Base-by-base conservation (phyloP, 2,888 invertebrate genomes). In the Tubulanus polymorphus region DNA sequence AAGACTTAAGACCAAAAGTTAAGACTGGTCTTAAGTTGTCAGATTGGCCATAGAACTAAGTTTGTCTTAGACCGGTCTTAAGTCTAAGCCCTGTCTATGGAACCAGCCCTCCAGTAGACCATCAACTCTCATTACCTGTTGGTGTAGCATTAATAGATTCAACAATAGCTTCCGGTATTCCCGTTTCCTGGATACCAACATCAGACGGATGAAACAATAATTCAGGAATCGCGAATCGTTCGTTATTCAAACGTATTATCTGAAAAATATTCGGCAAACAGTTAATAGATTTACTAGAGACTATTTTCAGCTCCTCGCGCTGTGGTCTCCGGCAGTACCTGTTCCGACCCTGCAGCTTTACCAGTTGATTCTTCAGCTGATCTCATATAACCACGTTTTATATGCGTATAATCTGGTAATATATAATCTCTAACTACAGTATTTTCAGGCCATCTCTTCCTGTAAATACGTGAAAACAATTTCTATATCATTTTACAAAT, bases 201-300 rank as follows among this genome's bases (percentile, higher is more conserved):
- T 97, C 95, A 1, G 91, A 90, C 0, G 99, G 99, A 73, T 89
- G 86, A 74, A 99, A 96, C 2, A 99, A 80, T 1, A 97, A 82
- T 80, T 99, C 99, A 0, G 99, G 97, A 48, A 97, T 89, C 0
- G 90, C 85, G 76, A 99, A 96, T 48, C 97, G 81, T 80, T 99
- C 99, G 71, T 93, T 95, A 79, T 90, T 93, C 68, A 99, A 81
- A 37, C 89, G 81, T 37, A 99, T 83, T 20, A 89, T 86, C 83
- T 95, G 90, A 66, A 86, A 61, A 32, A 27, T n/a, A n/a, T n/a
- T n/a, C n/a, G n/a, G n/a, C n/a, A n/a, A n/a, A n/a, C n/a, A n/a
- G n/a, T n/a, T n/a, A n/a, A n/a, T n/a, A n/a, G n/a, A n/a, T n/a
- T n/a, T n/a, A n/a, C n/a, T n/a, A n/a, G n/a, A n/a, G n/a, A n/a